These are phyloP conservation scores for Salmo trutta DNA, from an alignment of 2,797 vertebrate genomes.

Conservation along the genomic window DNA sequence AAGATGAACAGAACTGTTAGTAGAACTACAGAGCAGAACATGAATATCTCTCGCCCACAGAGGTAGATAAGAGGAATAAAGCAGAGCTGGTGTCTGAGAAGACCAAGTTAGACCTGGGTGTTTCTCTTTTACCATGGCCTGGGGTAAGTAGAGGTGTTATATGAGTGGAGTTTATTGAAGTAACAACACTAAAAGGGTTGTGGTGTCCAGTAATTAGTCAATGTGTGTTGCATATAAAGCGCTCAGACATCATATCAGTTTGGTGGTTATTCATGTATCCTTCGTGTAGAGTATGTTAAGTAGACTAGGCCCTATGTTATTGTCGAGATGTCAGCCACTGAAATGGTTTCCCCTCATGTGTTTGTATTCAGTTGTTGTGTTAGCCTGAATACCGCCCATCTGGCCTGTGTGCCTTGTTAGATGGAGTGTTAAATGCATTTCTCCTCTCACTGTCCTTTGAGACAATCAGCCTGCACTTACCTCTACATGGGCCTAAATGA, in stretches of 20 bases:
- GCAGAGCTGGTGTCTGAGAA: neutral
- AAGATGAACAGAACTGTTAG: neutral
- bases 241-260: neutral
- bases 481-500: slow-evolving; percentile 37
- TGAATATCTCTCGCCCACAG: neutral
- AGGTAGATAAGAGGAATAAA: neutral
- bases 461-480: neutral
- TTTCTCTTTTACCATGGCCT: neutral
- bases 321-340: neutral
- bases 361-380: neutral
- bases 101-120: neutral
- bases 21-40: neutral
- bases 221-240: neutral
- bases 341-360: neutral
- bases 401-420: neutral
- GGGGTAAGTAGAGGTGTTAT: neutral
- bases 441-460: slow-evolving; percentile 5
- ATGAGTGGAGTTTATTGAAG: neutral
- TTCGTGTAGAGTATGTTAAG: neutral
- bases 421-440: neutral
- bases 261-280: neutral
- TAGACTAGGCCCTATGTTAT: neutral
- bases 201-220: neutral
- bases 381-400: neutral
- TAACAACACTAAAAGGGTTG: neutral